These are phyloP conservation scores for Kryptolebias ocellatus DNA, from an alignment of 2,797 vertebrate genomes.

Conservation along the genomic window DNA sequence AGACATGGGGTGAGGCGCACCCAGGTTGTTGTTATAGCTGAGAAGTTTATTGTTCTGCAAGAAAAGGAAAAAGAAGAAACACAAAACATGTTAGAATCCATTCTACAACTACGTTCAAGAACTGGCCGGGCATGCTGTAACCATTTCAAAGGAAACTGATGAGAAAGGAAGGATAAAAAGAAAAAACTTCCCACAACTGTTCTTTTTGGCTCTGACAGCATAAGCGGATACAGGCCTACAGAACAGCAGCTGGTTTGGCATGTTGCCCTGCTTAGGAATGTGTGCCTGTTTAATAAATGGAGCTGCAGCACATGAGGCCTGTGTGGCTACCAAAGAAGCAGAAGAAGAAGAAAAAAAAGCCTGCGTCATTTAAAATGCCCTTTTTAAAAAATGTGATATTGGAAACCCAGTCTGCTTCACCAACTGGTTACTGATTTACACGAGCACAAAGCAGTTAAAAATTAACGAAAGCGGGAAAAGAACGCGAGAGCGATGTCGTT, in stretches of 20 bases:
- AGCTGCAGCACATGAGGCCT: conserved; percentile 56
- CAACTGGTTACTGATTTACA: conserved; percentile 27
- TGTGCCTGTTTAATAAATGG: conserved; percentile 73
- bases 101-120: background rate
- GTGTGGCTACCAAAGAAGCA: conserved; percentile 32
- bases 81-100: conserved; percentile 1
- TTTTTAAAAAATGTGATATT: conserved; percentile 48
- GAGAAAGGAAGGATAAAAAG: background rate
- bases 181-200: conserved; percentile 48
- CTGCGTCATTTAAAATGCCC: conserved; percentile 64
- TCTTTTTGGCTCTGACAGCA: conserved; percentile 58
- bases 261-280: conserved; percentile 76
- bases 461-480: background rate
- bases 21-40: conserved; percentile 87
- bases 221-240: conserved; percentile 75
- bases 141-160: conserved; percentile 5
- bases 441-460: conserved; percentile 1
- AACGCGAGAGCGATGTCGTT: background rate
- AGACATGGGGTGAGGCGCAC: conserved; percentile 82
- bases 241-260: conserved; percentile 80
- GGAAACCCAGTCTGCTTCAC: conserved; percentile 23
- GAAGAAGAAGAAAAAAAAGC: conserved; percentile 39
- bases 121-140: background rate
- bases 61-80: conserved; percentile 46
- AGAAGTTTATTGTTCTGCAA: conserved; percentile 94